Conservation (phyloP, 2,888 invertebrate genomes). For the Morpho achilles region DNA sequence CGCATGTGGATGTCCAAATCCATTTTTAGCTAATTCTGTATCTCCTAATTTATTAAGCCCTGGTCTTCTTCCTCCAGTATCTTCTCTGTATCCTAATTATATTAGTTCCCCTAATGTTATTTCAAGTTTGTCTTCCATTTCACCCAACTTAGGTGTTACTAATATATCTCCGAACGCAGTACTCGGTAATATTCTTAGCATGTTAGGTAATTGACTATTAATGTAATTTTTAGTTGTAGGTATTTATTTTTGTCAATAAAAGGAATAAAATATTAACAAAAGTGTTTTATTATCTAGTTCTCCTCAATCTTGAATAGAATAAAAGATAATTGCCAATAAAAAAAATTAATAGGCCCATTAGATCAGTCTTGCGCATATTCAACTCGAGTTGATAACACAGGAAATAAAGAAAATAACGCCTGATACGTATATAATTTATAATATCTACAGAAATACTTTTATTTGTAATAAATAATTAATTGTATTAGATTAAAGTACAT, state of each 20-base stretch:
- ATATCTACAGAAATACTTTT: no score
- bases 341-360: no score
- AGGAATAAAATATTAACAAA: no score
- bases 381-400: no score
- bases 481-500: no score
- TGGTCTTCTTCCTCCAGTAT: slow-evolving; percentile 11
- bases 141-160: not conserved
- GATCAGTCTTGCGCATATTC: no score
- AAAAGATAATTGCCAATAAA: no score
- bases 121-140: not conserved
- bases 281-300: no score
- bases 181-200: slow-evolving; percentile 1
- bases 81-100: slow-evolving; percentile 8
- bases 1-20: slow-evolving; percentile 42
- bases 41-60: slow-evolving; percentile 29
- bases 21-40: slow-evolving; percentile 24
- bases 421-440: no score
- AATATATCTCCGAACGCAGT: not conserved
- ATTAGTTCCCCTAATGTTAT: not conserved
- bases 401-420: no score
- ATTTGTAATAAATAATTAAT: no score
- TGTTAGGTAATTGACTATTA: slow-evolving; percentile 4
- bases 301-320: no score
- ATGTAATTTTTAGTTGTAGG: not conserved
- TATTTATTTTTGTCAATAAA: not conserved